Conservation (phyloP, 2,888 invertebrate species). For the Thera britannica region DNA sequence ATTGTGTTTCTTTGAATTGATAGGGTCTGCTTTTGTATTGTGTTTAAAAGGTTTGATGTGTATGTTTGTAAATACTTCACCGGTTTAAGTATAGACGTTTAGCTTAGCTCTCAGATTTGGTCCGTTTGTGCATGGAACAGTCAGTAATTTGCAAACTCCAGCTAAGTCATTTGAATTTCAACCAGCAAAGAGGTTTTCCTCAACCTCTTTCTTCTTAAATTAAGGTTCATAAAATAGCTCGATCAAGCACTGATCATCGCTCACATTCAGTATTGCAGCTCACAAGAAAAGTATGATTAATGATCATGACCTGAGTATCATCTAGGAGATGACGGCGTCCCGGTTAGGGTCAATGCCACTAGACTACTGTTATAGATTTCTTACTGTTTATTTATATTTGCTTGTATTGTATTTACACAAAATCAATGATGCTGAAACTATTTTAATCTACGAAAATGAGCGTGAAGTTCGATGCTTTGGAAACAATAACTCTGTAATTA, state of each 20-base stretch:
- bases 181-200: background rate
- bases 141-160: background rate
- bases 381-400: slow-evolving; percentile 30
- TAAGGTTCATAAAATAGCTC: slow-evolving; percentile 19
- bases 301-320: slow-evolving; percentile 50
- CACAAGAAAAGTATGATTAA: slow-evolving; percentile 55
- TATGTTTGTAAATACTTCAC: background rate
- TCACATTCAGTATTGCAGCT: slow-evolving; percentile 40
- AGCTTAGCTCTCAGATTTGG: too few relatives aligned
- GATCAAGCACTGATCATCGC: slow-evolving; percentile 29
- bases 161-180: background rate
- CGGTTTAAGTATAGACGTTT: too few relatives aligned
- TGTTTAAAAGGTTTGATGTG: background rate
- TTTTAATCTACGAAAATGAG: background rate
- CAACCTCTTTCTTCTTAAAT: slow-evolving; percentile 15
- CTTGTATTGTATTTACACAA: slow-evolving; percentile 9
- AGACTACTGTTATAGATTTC: slow-evolving; percentile 42
- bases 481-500: background rate
- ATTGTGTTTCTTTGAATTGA: background rate
- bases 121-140: background rate
- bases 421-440: background rate
- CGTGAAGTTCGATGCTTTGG: background rate
- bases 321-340: slow-evolving; percentile 38
- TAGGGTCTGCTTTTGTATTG: background rate
- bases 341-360: slow-evolving; percentile 43